Conservation (phyloP, 2,797 vertebrate species). For the Intellagama lesueurii region DNA sequence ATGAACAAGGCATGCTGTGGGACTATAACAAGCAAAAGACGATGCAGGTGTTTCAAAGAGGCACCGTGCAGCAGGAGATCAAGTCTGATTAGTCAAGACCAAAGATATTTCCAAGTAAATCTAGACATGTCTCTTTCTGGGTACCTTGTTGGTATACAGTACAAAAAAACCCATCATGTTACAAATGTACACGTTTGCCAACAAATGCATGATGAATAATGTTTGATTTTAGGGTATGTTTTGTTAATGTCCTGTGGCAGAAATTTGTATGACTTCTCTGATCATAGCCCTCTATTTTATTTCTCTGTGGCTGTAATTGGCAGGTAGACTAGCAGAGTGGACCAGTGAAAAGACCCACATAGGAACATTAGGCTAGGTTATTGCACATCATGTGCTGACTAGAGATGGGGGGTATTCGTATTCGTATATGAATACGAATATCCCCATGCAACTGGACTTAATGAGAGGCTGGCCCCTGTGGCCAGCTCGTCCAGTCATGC, state of each 20-base stretch:
- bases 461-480: no score
- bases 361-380: not conserved
- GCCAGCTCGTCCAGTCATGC: no score
- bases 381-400: no score
- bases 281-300: not conserved
- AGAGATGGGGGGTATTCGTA: no score
- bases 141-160: conserved; percentile 7
- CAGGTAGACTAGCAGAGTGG: not conserved
- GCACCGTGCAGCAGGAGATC: conserved; percentile 51
- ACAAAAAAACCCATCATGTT: conserved; percentile 8
- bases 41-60: conserved; percentile 67
- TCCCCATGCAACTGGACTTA: no score
- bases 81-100: conserved; percentile 57
- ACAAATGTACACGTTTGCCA: conserved; percentile 9
- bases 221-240: not conserved
- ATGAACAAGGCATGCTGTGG: conserved; percentile 33
- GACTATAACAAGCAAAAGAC: conserved; percentile 53
- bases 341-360: not conserved
- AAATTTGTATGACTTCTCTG: no score
- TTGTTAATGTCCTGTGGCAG: not conserved
- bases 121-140: conserved; percentile 11
- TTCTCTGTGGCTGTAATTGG: not conserved
- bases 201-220: not conserved
- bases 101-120: conserved; percentile 27
- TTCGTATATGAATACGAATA: no score